Evolutionary conservation across 2,797 vertebrate genomes (phyloP).

Genomic region (Phaenicophaeus curvirostris): DNA sequence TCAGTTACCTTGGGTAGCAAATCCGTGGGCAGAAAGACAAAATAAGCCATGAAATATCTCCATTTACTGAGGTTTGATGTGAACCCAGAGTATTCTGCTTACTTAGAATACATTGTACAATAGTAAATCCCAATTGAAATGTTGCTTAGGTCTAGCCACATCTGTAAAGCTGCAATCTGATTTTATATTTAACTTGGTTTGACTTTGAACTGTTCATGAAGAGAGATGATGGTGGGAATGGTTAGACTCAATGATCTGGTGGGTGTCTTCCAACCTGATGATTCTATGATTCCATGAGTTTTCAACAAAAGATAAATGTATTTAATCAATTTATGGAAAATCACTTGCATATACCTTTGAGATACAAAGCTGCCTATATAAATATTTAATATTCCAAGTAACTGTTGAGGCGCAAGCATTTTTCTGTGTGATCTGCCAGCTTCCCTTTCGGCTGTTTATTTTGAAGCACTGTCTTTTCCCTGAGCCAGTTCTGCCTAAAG

Average conservation of each 20-base stretch:
- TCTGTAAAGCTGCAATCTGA: neutral
- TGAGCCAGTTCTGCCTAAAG: slow-evolving; percentile 48
- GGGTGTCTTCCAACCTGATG: too few species aligned
- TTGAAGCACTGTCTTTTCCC: slow-evolving; percentile 34
- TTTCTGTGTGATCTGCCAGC: slow-evolving; percentile 6
- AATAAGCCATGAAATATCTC: neutral
- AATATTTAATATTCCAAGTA: slow-evolving; percentile 55
- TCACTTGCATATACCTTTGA: slow-evolving; percentile 13
- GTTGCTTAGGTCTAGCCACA: neutral
- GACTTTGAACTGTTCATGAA: slow-evolving; percentile 19
- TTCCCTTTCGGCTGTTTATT: slow-evolving; percentile 47
- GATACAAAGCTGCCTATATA: slow-evolving; percentile 49
- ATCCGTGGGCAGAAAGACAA: neutral
- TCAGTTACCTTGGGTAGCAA: neutral
- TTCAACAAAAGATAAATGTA: neutral
- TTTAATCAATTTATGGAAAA: slow-evolving; percentile 49
- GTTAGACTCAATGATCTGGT: too few species aligned
- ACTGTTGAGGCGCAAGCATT: slow-evolving; percentile 39
- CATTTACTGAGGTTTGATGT: neutral
- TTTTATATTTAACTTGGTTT: neutral
- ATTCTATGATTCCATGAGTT: too few species aligned
- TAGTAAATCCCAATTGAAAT: neutral
- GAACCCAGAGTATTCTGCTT: neutral
- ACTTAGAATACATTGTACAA: neutral
- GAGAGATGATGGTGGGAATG: too few species aligned